Conservation (phyloP, 1,140 invertebrate genomes). For the Asobara japonica region DNA sequence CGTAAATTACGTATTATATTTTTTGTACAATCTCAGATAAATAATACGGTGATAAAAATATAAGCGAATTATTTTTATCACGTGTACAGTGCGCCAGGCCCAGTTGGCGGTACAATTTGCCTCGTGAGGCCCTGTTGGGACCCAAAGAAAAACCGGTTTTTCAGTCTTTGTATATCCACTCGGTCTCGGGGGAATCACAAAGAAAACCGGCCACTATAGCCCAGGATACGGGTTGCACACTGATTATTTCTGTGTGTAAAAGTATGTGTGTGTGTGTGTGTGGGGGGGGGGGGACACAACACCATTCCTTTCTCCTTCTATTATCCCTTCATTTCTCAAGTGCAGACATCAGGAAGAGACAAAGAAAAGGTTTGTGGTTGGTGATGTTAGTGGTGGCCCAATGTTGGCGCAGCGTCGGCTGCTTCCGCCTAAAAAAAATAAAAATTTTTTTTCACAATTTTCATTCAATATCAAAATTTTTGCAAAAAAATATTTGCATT, state of each 20-base stretch:
- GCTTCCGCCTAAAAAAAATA: no score
- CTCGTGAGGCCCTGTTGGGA: conserved; percentile 14
- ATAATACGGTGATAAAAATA: conserved; percentile 4
- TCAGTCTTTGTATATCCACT: conserved; percentile 18
- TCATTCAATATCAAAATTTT: no score
- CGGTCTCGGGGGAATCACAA: conserved; percentile 29
- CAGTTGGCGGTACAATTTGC: conserved; percentile 22
- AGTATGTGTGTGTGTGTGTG: neutral
- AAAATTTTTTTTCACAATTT: no score
- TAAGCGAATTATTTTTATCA: neutral
- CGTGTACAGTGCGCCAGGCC: neutral
- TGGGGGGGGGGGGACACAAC: neutral
- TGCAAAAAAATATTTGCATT: no score
- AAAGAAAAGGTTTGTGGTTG: neutral
- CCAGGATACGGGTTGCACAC: neutral
- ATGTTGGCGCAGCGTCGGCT: neutral
- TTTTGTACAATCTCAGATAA: neutral
- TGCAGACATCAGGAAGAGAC: neutral
- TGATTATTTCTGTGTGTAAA: neutral
- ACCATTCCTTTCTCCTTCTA: conserved; percentile 2
- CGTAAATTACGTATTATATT: neutral
- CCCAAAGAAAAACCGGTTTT: conserved; percentile 34
- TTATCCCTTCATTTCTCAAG: conserved; percentile 28
- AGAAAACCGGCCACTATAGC: conserved; percentile 26
- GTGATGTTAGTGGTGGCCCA: no score